A percentile compares a stretch with the other conserved stretches of the same genome.
Conservation (phyloP, 1,140 invertebrate species). For the Thereuonema tuberculata region DNA sequence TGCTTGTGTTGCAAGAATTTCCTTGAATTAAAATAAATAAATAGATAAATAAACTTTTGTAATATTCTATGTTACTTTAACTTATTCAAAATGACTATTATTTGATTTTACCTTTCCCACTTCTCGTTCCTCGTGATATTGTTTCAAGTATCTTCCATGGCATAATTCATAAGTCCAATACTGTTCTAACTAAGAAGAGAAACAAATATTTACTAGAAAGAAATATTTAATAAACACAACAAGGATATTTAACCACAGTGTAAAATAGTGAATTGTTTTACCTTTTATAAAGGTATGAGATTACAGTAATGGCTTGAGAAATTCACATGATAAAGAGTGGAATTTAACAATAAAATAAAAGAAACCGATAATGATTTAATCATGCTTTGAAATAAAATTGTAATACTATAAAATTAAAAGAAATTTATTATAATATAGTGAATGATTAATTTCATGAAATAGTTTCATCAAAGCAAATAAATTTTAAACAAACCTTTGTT, state of each 20-base stretch:
- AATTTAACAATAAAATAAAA: neutral
- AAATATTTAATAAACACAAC: constrained; percentile 3
- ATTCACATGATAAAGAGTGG: neutral
- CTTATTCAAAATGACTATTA: too few relatives aligned
- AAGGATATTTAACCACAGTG: neutral
- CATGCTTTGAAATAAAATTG: too few relatives aligned
- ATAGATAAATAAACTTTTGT: neutral
- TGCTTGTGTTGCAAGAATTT: too few relatives aligned
- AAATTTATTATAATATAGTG: too few relatives aligned
- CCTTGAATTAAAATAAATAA: neutral
- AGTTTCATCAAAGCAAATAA: too few relatives aligned
- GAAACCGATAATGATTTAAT: neutral
- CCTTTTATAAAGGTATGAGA: neutral
- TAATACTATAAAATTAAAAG: too few relatives aligned
- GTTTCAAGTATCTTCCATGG: constrained; percentile 74
- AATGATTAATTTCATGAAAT: too few relatives aligned
- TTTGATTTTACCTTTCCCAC: too few relatives aligned
- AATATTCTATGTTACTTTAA: too few relatives aligned
- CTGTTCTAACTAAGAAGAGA: constrained; percentile 53
- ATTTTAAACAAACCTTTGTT: too few relatives aligned
- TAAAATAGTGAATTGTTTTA: too few relatives aligned
- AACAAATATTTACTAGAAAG: constrained; percentile 12
- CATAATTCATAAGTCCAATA: constrained; percentile 98
- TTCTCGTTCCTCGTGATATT: constrained; percentile 91
- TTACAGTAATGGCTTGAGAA: neutral